Evolutionary conservation across 2,113 vertebrate species (phyloP).

Genomic region (Callopanchax toddi): DNA sequence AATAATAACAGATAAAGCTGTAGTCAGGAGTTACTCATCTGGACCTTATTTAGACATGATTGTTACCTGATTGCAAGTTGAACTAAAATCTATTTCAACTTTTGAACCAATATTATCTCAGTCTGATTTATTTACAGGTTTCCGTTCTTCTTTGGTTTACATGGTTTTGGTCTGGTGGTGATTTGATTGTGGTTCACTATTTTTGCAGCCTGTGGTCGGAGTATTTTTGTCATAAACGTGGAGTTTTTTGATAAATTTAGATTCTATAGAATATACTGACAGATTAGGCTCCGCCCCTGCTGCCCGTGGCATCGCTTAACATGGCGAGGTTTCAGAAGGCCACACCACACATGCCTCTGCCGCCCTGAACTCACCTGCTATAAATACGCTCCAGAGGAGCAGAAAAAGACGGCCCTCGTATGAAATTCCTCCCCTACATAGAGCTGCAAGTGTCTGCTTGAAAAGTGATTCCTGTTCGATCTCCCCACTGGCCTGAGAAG

Average conservation of each 20-base stretch:
- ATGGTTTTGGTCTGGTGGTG: not conserved
- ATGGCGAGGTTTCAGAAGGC: constrained; percentile 57
- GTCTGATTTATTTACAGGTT: too few relatives aligned
- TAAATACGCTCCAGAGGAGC: constrained; percentile 63
- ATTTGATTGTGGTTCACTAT: not conserved
- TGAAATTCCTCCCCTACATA: constrained; percentile 52
- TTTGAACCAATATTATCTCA: too few relatives aligned
- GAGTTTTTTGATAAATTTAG: constrained; percentile 22
- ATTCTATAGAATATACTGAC: constrained; percentile 56
- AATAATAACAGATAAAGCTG: constrained; percentile 19
- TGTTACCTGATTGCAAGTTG: not conserved
- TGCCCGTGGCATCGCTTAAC: constrained; percentile 57
- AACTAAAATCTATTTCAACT: too few relatives aligned
- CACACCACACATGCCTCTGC: constrained; percentile 37
- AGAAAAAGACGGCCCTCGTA: constrained; percentile 52
- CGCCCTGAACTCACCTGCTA: constrained; percentile 58
- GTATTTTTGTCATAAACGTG: constrained; percentile 55
- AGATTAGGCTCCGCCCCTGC: constrained; percentile 41
- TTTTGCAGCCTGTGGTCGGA: constrained; percentile 8
- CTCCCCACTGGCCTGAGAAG: constrained; percentile 35
- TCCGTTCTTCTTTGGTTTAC: too few relatives aligned
- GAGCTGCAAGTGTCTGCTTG: constrained; percentile 39
- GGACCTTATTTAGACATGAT: not conserved
- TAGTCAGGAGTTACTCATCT: constrained; percentile 41
- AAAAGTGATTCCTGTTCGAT: constrained; percentile 33